Evolutionary conservation across 2,113 vertebrate species (phyloP), one percentile per base, ranked within the genome.

Genomic region (Hucho hucho): DNA sequence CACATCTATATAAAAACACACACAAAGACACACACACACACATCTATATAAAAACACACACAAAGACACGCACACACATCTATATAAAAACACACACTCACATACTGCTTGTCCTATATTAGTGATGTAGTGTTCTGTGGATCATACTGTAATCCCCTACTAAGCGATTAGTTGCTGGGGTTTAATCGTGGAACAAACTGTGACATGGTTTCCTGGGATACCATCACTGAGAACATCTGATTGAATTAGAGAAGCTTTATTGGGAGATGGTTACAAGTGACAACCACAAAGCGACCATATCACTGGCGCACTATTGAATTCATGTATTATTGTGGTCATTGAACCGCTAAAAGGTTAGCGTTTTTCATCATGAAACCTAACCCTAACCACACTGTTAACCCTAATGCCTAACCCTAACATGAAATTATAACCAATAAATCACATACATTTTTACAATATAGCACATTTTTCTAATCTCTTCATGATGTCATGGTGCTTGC

Each of bases 201-300:
- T 28, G 29, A 67, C 64, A 9, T 67, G 25, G 28, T 67, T 67
- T 67, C 65, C 65, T 32, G 29, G 26, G 29, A 67, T 37, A 26
- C 65, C 29, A 20, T 28, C 16, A 29, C 26, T n/a, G 16, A 29
- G 26, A 67, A 67, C 65, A 32, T 37, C 65, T 67, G 65, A 67
- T 67, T 67, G 26, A 67, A 67, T 67, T 37, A 67, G 26, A 67
- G 18, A 67, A 32, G 65, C 18, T 37, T 67, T 67, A 67, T 67
- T 67, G 29, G 18, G 24, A 29, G 65, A 28, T 28, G 22, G 24
- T 32, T 6, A 32, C n/a, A 29, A 37, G 65, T 29, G 12, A 67
- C 65, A 11, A 67, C 29, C 29, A 18, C 28, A 67, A 67, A 67
- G 20, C 7, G 6, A 67, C 18, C 49, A 3, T 53, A 18, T 67